These are phyloP conservation scores for Raphicerus campestris DNA, from an alignment of 2,113 vertebrate species.

Conservation along the genomic window DNA sequence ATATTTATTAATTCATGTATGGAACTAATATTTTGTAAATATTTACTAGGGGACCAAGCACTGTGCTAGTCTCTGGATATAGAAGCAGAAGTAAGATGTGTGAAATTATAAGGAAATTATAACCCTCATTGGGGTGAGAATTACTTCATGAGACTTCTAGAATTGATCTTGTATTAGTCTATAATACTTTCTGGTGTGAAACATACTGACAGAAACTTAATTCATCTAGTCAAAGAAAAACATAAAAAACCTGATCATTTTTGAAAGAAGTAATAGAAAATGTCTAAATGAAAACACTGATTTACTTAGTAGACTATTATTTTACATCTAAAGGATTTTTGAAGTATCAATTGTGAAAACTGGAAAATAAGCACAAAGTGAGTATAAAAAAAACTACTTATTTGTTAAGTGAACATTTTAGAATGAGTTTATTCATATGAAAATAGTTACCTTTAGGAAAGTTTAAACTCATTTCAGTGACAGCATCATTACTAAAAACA, in stretches of 20 bases:
- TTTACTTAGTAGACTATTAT: background rate
- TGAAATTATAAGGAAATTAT: background rate
- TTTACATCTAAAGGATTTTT: background rate
- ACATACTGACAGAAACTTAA: background rate
- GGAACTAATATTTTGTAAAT: background rate
- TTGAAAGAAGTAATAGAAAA: background rate
- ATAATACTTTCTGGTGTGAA: background rate
- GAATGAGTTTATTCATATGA: background rate
- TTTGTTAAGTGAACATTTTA: background rate
- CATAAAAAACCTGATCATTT: background rate
- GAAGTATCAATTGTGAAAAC: background rate
- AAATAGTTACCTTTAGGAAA: background rate
- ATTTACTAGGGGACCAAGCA: background rate
- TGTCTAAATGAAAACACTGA: background rate
- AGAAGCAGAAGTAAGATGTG: background rate
- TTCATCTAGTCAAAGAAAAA: background rate
- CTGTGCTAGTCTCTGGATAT: background rate
- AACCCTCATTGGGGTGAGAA: background rate
- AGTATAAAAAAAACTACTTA: background rate
- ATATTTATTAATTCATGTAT: background rate
- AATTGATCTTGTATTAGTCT: background rate
- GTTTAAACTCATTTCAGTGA: background rate
- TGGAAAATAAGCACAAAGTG: slow-evolving; percentile 2
- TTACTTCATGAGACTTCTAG: background rate
- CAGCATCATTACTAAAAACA: background rate